Evolutionary conservation across 2,113 vertebrate genomes (phyloP), one percentile per base, ranked within the genome.

Genomic region (Sander lucioperca): DNA sequence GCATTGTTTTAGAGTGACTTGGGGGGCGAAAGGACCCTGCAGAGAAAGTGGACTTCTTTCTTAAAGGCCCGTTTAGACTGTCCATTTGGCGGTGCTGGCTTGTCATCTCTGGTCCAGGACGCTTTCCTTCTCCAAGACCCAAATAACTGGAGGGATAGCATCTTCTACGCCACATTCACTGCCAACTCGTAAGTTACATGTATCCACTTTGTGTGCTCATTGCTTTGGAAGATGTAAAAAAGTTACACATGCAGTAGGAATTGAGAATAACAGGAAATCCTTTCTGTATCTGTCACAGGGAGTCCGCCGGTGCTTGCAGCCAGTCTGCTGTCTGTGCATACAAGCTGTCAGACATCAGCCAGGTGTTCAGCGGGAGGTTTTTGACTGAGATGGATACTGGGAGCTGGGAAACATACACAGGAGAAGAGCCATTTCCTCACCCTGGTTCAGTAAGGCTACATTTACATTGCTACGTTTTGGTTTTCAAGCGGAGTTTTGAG

Each of bases 301-400:
- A 81, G 15, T 30, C 63, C 48, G 73, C 54, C 39, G 57, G 57
- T 23, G 48, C 21, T 47, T 78, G 57, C 58, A 65, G 11, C 1
- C 69, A 43, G 25, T 78, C 74, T 39, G 86, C 86, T 39, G 70
- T 88, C 59, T 88, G 86, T 75, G 74, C 74, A 21, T 88, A 88
- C 65, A 85, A 74, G 54, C 74, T 85, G 19, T 85, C 86, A 36
- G 78, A 88, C 47, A 75, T 85, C 70, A 74, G 10, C 5, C 47
- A 54, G 19, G 86, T 85, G 65, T 79, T 88, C 51, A 66, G 3
- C 1, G 86, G 82, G 3, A 66, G 54, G 53, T 88, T 84, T 84
- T n/a, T 84, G 69, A 62, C 59, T 25, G 64, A 50, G 53, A 45
- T 14, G 0, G 18, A 30, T 2, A 65, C 53, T 62, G 74, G 70